These are phyloP conservation scores for Neoniphon sammara DNA, from an alignment of 2,797 vertebrate species.

Conservation along the genomic window DNA sequence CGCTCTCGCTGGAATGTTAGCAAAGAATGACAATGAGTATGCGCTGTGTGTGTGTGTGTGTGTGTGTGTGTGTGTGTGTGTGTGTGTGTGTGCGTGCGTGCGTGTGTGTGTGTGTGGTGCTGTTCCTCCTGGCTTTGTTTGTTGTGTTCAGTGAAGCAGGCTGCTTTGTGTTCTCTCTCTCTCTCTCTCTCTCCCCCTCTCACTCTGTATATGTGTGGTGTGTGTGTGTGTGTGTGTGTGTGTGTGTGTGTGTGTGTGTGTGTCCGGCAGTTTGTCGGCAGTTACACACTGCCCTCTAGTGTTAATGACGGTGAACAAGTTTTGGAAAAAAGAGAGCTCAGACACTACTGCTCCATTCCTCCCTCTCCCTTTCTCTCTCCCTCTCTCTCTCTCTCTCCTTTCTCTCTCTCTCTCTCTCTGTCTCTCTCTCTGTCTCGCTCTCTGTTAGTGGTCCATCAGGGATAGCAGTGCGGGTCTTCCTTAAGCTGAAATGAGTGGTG, in stretches of 20 bases:
- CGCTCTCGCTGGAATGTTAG: slow-evolving; percentile 77
- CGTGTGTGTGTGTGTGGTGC: slow-evolving; percentile 35
- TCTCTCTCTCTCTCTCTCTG: slow-evolving; percentile 6
- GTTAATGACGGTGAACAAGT: slow-evolving; percentile 49
- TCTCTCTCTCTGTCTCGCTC: slow-evolving; percentile 15
- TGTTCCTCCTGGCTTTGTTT: slow-evolving; percentile 81
- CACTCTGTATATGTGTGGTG: slow-evolving; percentile 36
- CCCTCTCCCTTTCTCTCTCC: slow-evolving; percentile 26
- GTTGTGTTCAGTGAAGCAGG: slow-evolving; percentile 82
- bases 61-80: slow-evolving; percentile 42
- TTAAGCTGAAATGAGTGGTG: slow-evolving; percentile 75
- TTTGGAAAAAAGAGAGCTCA: slow-evolving; percentile 27
- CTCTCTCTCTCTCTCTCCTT: slow-evolving; percentile 20
- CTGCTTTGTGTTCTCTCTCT: slow-evolving; percentile 77
- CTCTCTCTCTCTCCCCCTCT: slow-evolving; percentile 5
- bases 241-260: slow-evolving; percentile 51
- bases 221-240: slow-evolving; percentile 54
- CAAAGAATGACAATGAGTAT: slow-evolving; percentile 79
- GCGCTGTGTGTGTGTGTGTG: slow-evolving; percentile 32
- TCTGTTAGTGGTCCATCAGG: slow-evolving; percentile 83
- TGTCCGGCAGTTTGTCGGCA: slow-evolving; percentile 59
- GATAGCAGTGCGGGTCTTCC: slow-evolving; percentile 78
- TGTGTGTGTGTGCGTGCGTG: slow-evolving; percentile 42
- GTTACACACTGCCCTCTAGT: slow-evolving; percentile 85
- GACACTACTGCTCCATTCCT: slow-evolving; percentile 37